These are phyloP conservation scores for Rhynchopsitta pachyrhyncha DNA, from an alignment of 2,113 vertebrate species.

Conservation along the genomic window DNA sequence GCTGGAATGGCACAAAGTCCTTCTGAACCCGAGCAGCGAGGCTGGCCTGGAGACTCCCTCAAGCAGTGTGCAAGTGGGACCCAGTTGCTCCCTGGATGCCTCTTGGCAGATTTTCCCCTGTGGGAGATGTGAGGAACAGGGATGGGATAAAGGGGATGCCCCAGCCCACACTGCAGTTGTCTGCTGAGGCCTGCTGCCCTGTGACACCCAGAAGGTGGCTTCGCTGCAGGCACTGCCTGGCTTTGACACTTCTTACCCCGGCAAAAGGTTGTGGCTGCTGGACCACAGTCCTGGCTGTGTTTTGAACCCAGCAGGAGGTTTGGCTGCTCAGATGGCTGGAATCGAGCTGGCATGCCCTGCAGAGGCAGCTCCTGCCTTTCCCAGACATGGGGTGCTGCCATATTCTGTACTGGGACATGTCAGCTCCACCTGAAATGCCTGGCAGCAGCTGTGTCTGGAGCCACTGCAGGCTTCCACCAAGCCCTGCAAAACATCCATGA, in stretches of 20 bases:
- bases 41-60: not conserved
- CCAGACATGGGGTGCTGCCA: not conserved
- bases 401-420: not conserved
- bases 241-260: not conserved
- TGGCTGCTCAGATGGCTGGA: not conserved
- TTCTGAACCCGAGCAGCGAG: not conserved
- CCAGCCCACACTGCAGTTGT: not conserved
- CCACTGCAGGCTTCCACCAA: not conserved
- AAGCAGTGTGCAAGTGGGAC: not conserved
- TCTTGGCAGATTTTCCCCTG: not conserved
- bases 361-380: not conserved
- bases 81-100: not conserved
- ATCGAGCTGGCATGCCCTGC: too few relatives aligned
- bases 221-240: not conserved
- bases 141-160: not conserved
- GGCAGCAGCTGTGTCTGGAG: not conserved
- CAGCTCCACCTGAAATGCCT: not conserved
- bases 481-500: rapidly evolving
- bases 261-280: not conserved
- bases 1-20: not conserved
- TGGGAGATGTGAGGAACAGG: not conserved
- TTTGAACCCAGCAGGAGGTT: not conserved
- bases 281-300: not conserved
- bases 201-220: not conserved
- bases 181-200: not conserved